Percentiles rank a stretch among this genome's conserved stretches.
Conservation (phyloP, 2,797 vertebrate species). For the Poliocrania exsul region DNA sequence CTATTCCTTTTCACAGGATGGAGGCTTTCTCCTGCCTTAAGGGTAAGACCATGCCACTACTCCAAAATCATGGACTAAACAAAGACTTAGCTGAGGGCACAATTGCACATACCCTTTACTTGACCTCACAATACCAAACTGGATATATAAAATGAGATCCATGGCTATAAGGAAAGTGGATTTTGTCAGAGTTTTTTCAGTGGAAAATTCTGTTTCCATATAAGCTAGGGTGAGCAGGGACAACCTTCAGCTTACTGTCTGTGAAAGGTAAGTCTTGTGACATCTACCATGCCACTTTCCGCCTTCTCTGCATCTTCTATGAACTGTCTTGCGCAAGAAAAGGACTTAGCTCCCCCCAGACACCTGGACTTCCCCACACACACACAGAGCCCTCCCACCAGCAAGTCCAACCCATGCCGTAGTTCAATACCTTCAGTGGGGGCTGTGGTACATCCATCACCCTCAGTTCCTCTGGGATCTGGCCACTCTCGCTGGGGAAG, state of each 20-base stretch:
- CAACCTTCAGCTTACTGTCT: background rate
- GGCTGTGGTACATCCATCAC: constrained; percentile 42
- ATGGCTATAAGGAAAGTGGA: background rate
- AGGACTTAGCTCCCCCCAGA: background rate
- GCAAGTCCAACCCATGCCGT: background rate
- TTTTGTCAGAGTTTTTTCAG: background rate
- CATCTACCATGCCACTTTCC: background rate
- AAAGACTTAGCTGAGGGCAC: background rate
- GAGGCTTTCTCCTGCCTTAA: background rate
- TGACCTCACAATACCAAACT: background rate
- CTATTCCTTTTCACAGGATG: background rate
- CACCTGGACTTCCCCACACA: background rate
- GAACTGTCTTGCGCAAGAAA: background rate
- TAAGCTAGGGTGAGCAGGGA: background rate
- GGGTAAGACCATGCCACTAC: background rate
- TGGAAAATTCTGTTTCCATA: background rate
- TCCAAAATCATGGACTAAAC: background rate
- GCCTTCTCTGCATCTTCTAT: background rate
- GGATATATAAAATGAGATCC: background rate
- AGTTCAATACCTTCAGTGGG: constrained; percentile 78
- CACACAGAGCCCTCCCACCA: background rate
- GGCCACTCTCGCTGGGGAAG: background rate
- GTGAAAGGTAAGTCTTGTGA: background rate
- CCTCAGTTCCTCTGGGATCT: background rate
- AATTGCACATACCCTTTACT: background rate